These are phyloP conservation scores for Mamestra configurata DNA, from an alignment of 1,140 invertebrate genomes.

Conservation along the genomic window DNA sequence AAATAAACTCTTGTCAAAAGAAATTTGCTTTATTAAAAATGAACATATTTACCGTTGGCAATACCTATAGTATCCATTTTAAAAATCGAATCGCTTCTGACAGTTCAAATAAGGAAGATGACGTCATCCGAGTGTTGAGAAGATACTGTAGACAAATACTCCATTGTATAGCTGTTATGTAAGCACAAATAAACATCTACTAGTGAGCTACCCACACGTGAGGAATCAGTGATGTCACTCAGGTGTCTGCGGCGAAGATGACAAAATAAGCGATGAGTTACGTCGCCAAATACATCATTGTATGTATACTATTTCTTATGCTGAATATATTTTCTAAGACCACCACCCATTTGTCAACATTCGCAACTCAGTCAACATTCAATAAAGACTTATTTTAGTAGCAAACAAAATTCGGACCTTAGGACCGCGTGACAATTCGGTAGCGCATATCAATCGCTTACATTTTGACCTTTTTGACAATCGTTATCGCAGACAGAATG, in stretches of 20 bases:
- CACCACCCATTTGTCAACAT: not conserved
- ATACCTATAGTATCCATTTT: not conserved
- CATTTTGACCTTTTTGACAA: no score
- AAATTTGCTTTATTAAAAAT: no score
- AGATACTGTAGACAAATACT: not conserved
- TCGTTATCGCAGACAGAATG: no score
- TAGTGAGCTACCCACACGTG: conserved; percentile 3
- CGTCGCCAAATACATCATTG: not conserved
- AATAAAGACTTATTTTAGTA: not conserved
- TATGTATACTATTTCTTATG: conserved; percentile 1
- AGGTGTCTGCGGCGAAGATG: conserved; percentile 13
- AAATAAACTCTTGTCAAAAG: no score
- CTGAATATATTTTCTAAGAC: conserved; percentile 16
- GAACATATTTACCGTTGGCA: not conserved
- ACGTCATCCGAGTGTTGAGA: not conserved
- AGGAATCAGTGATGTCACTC: conserved; percentile 12
- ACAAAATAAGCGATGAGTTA: conserved; percentile 14
- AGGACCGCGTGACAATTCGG: no score
- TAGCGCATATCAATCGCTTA: no score
- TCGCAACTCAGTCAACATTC: not conserved
- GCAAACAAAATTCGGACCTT: no score
- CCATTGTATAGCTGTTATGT: conserved; percentile 14
- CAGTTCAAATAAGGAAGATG: not conserved
- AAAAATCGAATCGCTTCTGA: not conserved
- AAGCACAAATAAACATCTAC: not conserved